A percentile compares a stretch with the other conserved stretches of the same genome.
Conservation (phyloP, 2,797 vertebrate species). For the Selene dorsalis region DNA sequence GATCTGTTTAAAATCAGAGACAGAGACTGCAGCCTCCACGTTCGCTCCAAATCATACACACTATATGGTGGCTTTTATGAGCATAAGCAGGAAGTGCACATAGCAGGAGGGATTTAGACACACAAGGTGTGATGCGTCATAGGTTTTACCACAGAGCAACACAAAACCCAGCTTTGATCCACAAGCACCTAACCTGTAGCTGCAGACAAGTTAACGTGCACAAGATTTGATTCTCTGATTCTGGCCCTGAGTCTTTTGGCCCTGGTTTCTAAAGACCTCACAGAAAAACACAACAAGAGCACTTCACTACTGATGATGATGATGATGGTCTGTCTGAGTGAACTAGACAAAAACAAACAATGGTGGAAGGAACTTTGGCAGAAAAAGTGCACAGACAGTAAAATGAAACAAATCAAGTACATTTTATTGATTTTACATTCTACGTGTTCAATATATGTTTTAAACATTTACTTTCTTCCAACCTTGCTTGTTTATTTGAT, state of each 20-base stretch:
- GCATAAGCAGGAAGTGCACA: constrained; percentile 2
- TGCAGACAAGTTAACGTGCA: neutral
- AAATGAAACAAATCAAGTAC: no score
- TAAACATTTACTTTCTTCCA: neutral
- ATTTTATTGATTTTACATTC: neutral
- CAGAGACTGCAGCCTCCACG: neutral
- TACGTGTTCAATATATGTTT: neutral
- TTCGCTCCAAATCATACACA: neutral
- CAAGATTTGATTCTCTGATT: neutral
- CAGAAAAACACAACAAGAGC: neutral
- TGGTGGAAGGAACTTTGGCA: neutral
- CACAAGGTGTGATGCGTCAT: constrained; percentile 15
- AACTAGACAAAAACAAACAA: neutral
- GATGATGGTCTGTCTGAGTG: neutral
- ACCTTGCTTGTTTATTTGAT: no score
- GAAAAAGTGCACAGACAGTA: neutral
- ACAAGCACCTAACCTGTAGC: neutral
- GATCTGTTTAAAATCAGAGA: neutral
- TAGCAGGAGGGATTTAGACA: constrained; percentile 9
- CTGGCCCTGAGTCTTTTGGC: neutral
- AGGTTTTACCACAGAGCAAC: constrained; percentile 16
- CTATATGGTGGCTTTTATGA: neutral
- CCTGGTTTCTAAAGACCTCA: neutral
- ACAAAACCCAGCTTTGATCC: constrained; percentile 32
- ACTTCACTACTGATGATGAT: neutral